Conservation (phyloP, 2,113 vertebrate genomes). For the Tretioscincus oriximinensis region DNA sequence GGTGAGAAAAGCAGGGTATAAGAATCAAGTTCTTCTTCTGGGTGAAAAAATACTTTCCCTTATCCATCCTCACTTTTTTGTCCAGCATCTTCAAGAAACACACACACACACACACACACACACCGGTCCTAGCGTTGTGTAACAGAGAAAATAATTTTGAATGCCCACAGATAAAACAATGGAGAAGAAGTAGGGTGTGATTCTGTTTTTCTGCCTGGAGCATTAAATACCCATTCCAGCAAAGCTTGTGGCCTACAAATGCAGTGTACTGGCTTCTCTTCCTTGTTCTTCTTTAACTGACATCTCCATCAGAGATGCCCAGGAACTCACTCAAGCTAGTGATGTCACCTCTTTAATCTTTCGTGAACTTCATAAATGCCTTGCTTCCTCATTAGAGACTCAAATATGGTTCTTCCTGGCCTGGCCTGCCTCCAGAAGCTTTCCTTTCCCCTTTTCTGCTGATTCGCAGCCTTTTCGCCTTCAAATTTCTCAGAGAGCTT, state of each 20-base stretch:
- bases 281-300: slow-evolving; percentile 13
- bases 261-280: slow-evolving; percentile 56
- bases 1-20: no score
- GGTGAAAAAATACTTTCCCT: no score
- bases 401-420: slow-evolving; percentile 16
- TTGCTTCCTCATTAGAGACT: slow-evolving; percentile 30
- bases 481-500: neutral
- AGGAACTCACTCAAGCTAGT: slow-evolving; percentile 52
- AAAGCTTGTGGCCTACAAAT: slow-evolving; percentile 32
- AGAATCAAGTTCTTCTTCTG: no score
- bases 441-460: neutral
- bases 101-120: no score
- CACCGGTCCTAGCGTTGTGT: no score
- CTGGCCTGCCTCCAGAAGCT: slow-evolving; percentile 48
- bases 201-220: neutral
- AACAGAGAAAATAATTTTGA: no score
- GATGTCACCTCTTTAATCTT: slow-evolving; percentile 54
- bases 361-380: slow-evolving; percentile 1
- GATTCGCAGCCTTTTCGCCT: neutral
- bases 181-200: no score
- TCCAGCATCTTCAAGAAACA: no score
- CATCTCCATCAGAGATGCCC: slow-evolving; percentile 26
- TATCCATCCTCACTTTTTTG: no score
- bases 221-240: neutral
- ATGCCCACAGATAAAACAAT: neutral